Percentiles rank a stretch among this genome's conserved stretches.
phyloP scores from a whole-genome alignment of 37 sponge, comb jelly and placozoan species.

The Chondrilla cf. caribensis region DNA sequence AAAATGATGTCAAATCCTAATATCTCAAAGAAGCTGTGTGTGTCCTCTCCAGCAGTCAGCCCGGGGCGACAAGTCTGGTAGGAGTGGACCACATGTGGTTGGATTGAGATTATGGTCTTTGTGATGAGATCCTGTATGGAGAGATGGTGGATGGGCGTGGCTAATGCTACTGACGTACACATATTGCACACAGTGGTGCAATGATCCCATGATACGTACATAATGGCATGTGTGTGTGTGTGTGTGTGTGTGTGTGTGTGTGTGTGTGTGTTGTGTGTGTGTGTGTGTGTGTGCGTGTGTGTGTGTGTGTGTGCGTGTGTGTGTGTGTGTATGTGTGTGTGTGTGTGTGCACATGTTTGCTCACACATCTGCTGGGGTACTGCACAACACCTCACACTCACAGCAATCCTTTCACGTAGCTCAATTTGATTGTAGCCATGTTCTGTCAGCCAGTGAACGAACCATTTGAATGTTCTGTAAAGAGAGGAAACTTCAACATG shows the following conservation, averaged over 20 bases:
- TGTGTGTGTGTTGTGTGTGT: neutral
- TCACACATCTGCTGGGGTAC: no score
- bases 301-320: neutral
- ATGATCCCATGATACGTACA: no score
- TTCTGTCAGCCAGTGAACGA: slow-evolving; percentile 67
- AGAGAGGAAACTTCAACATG: neutral
- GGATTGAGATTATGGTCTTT: slow-evolving; percentile 77
- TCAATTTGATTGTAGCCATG: slow-evolving; percentile 68
- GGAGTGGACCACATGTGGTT: slow-evolving; percentile 76
- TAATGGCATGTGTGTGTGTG: neutral
- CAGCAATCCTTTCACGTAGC: slow-evolving; percentile 82
- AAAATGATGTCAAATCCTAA: slow-evolving; percentile 89
- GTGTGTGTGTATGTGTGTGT: no score
- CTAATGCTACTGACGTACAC: neutral
- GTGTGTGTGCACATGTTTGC: no score
- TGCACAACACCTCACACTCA: slow-evolving; percentile 6
- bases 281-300: slow-evolving; percentile 9
- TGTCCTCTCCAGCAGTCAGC: slow-evolving; percentile 17
- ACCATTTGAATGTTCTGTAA: slow-evolving; percentile 58
- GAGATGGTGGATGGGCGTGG: neutral
- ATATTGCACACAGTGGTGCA: no score
- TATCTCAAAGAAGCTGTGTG: slow-evolving; percentile 77
- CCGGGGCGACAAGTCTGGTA: slow-evolving; percentile 78
- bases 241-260: neutral
- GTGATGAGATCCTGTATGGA: slow-evolving; percentile 68